Percentiles rank a stretch among this genome's conserved stretches.
Evolutionary conservation across 2,113 vertebrate genomes (phyloP).

Genomic region (Steatornis caripensis): DNA sequence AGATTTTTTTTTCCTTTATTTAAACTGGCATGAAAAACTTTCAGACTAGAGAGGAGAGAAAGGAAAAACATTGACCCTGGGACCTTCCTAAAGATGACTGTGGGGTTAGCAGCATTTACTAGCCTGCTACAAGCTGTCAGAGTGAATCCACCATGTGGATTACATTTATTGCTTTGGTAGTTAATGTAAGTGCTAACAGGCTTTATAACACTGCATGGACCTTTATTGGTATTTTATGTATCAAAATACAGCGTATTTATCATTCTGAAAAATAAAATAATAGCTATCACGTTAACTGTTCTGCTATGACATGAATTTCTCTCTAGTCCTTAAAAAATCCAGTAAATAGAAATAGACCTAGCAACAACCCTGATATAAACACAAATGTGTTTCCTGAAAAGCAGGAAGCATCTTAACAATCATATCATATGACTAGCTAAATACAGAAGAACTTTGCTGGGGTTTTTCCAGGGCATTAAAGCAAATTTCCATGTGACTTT

Average conservation of each 20-base stretch:
- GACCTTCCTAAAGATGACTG: background rate
- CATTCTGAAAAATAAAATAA: background rate
- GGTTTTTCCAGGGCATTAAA: slow-evolving; percentile 26
- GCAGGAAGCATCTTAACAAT: slow-evolving; percentile 58
- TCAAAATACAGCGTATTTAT: background rate
- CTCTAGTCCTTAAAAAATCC: background rate
- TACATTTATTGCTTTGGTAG: background rate
- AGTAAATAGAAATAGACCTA: background rate
- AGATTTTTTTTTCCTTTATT: background rate
- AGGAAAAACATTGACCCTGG: background rate
- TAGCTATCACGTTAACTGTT: background rate
- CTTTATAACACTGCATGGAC: background rate
- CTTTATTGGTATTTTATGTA: background rate
- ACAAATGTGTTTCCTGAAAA: slow-evolving; percentile 55
- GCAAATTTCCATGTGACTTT: slow-evolving; percentile 17
- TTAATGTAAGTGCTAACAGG: background rate
- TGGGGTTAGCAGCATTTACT: background rate
- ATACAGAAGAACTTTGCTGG: background rate
- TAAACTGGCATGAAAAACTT: background rate
- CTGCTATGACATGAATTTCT: background rate
- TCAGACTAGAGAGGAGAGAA: background rate
- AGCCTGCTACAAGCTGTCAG: background rate
- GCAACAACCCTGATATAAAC: slow-evolving; percentile 21
- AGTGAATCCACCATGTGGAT: background rate
- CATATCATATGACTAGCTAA: slow-evolving; percentile 35